Percentiles rank a stretch among this genome's conserved stretches.
Evolutionary conservation across 2,888 invertebrate species (phyloP).

Genomic region (Pseudanteris insignis): DNA sequence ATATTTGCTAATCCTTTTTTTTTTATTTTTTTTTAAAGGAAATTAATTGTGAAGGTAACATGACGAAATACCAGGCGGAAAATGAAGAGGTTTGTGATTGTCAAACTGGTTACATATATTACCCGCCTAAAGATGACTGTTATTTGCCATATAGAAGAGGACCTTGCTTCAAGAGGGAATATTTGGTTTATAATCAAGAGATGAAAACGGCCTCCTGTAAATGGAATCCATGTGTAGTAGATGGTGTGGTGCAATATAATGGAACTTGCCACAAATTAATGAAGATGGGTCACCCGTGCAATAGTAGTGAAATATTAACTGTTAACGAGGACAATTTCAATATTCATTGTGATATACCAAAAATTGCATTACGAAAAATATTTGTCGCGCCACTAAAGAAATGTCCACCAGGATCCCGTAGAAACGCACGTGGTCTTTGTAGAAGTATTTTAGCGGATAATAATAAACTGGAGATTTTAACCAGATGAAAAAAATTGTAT

Average conservation of each 20-base stretch:
- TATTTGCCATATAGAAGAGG: constrained; percentile 74
- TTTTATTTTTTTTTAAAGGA: constrained; percentile 10
- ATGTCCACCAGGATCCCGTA: constrained; percentile 55
- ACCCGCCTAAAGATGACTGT: constrained; percentile 72
- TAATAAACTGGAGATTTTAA: no score
- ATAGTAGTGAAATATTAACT: constrained; percentile 68
- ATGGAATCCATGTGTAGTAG: constrained; percentile 71
- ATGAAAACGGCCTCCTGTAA: constrained; percentile 71
- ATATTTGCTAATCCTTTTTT: no score
- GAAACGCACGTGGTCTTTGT: constrained; percentile 52
- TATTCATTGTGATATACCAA: constrained; percentile 68
- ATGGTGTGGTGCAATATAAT: constrained; percentile 68
- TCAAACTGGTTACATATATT: constrained; percentile 68
- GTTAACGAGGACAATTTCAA: constrained; percentile 72
- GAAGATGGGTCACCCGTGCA: constrained; percentile 66
- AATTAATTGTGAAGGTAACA: constrained; percentile 8
- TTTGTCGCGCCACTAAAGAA: constrained; percentile 47
- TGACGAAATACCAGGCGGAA: constrained; percentile 11
- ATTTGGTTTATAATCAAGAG: constrained; percentile 69
- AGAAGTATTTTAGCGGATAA: constrained; percentile 16
- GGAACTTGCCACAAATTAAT: constrained; percentile 68
- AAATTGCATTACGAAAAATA: constrained; percentile 35
- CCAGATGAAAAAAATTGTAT: no score
- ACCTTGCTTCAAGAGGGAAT: constrained; percentile 71
- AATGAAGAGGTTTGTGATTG: constrained; percentile 64